Percentiles rank a stretch among this genome's conserved stretches.
Conservation (phyloP, 2,888 invertebrate genomes). For the Chrysolina haemoptera region DNA sequence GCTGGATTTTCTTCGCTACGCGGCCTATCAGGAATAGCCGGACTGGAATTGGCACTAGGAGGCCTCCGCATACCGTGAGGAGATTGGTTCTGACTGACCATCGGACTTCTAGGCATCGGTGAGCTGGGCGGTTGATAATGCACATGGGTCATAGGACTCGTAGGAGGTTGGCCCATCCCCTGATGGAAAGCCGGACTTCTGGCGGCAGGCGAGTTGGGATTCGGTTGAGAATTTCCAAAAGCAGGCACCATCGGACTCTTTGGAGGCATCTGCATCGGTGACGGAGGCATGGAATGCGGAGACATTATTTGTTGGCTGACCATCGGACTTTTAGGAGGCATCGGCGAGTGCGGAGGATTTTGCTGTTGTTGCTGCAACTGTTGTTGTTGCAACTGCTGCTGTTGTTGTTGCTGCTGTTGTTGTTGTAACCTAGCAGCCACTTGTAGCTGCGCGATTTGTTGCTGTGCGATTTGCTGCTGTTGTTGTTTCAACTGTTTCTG, state of each 20-base stretch:
- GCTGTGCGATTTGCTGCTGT: constrained; percentile 53
- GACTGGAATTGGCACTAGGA: constrained; percentile 72
- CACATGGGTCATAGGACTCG: constrained; percentile 70
- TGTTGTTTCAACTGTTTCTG: constrained; percentile 60
- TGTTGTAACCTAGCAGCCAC: constrained; percentile 65
- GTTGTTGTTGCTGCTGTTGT: constrained; percentile 55
- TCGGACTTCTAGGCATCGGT: constrained; percentile 69
- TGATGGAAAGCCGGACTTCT: constrained; percentile 74
- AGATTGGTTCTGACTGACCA: constrained; percentile 67
- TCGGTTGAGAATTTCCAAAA: constrained; percentile 66
- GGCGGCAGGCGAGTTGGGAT: constrained; percentile 75
- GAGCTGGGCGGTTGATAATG: constrained; percentile 71
- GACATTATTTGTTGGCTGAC: constrained; percentile 68
- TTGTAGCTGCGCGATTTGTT: constrained; percentile 68
- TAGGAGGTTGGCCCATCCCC: constrained; percentile 68
- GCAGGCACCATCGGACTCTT: constrained; percentile 67
- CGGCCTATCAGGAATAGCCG: constrained; percentile 74
- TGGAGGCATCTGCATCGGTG: constrained; percentile 69
- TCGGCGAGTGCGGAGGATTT: constrained; percentile 72
- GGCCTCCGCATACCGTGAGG: constrained; percentile 74
- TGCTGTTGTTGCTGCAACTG: constrained; percentile 55
- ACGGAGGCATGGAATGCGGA: constrained; percentile 69
- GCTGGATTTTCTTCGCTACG: constrained; percentile 75
- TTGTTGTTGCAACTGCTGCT: constrained; percentile 52
- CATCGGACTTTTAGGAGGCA: constrained; percentile 72